Base-by-base conservation (phyloP, 1,140 invertebrate genomes). In the Drosophila fuyamai region DNA sequence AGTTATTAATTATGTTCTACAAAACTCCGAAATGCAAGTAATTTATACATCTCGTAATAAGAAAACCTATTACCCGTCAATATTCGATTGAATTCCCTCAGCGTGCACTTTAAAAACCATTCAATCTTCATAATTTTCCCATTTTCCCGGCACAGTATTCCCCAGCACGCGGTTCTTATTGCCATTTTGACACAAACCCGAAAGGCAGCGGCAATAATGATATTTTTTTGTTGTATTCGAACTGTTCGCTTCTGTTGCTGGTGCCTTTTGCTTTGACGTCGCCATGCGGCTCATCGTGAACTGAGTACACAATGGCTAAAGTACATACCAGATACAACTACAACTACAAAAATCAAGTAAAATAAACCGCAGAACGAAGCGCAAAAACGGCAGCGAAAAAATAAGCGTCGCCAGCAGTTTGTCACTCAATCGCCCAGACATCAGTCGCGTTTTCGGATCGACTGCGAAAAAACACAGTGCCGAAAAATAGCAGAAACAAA, bases 251-350 rank as follows among this genome's bases (percentile, higher is more conserved):
- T 46, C 58, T 74, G 56, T 53, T 56, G 70, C 36, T 38, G 32
- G 36, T 57, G 60, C 32, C 35, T 35, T 35, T 57, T 59, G 76
- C 53, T 63, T 54, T 67, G 56, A 61, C 73, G 73, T 78, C 65
- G 81, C 75, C 78, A 73, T 71, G 65, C 73, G 63, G 67, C 82
- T 76, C 76, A 83, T 79, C 84, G 83, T 83, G 83, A 73, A 80
- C 84, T 83, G 83, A 80, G 83, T 89, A 88, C 83, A 88, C 83
- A 88, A 88, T 88, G 84, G 80, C 77, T 84, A 84, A 89, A 89
- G 80, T 89, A 89, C 85, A 90, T 65, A 84, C 79, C 62, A 44
- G 48, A 60, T 76, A 75, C 73, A 76, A 50, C 50, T 40, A 75
- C 40, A 76, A 58, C 47, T 38, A 51, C 32, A 81, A 60, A 60